phyloP scores from a whole-genome alignment of 2,113 vertebrate genomes.

The Silurus glanis region DNA sequence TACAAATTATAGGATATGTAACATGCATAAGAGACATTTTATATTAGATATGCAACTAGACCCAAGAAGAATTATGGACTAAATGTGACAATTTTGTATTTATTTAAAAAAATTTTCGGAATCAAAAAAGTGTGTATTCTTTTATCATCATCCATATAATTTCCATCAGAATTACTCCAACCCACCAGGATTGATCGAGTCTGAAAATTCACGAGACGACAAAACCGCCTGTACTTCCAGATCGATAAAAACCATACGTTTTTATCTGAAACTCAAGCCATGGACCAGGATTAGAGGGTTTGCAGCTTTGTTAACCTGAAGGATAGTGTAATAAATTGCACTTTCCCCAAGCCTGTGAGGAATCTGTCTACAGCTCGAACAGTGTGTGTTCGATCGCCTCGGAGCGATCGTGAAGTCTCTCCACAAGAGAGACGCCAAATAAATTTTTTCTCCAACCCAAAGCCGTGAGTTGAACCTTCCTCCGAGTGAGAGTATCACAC shows the following conservation, averaged over 20 bases:
- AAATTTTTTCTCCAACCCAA: neutral
- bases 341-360: neutral
- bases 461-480: neutral
- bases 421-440: neutral
- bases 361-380: neutral
- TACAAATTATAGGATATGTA: no score
- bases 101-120: no score
- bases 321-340: constrained; percentile 8
- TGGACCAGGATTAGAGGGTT: neutral
- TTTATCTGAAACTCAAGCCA: neutral
- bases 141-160: neutral
- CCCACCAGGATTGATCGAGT: neutral
- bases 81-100: no score
- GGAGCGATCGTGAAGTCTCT: neutral
- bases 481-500: neutral
- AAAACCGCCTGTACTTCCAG: neutral
- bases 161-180: neutral
- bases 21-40: no score
- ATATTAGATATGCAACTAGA: no score
- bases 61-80: no score
- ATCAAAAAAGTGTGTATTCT: neutral
- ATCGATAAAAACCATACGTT: neutral
- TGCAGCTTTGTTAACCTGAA: neutral
- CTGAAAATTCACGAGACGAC: neutral
- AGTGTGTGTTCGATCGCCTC: constrained; percentile 8